Base-by-base conservation (phyloP, 1,140 invertebrate species). In the Drosophila bifasciata region DNA sequence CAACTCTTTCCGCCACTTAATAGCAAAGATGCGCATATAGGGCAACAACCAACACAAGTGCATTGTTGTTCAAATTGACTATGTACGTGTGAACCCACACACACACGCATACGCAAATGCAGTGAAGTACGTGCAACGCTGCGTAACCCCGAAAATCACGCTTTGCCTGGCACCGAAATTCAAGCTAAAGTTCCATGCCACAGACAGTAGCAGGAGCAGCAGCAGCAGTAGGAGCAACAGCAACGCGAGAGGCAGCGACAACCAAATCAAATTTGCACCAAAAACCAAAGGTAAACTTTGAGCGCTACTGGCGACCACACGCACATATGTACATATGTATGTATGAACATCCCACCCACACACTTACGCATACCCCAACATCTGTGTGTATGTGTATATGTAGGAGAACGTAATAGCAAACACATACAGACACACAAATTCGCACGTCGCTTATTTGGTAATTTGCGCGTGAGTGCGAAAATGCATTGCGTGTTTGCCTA, bases 211-310 rank as follows among this genome's bases (percentile, higher is more conserved):
- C 23, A 62, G 21, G 3, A 5, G 23, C 23, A 32, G 28, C 9
- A 32, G 28, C 8, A 32, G 28, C 7, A 32, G 28, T 0, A 32
- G 28, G 1, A 32, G 28, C 8, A 32, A 2, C 9, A 11, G 32
- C 32, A 13, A 11, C 11, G 32, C 32, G 49, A 50, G 52, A 58
- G 52, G 64, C 59, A 17, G 11, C 11, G 50, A 59, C 53, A 74
- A 63, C 71, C 80, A 86, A 85, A 85, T 85, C 81, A 85, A 85
- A 85, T 85, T 85, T 85, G 77, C 81, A 77, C 81, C 81, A 86
- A 86, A 84, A 85, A 86, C 81, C 80, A 81, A 85, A 85, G 76
- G 81, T 80, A 85, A 86, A 80, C 81, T 85, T 85, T 86, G 81
- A 77, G 74, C 80, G 76, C 62, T 63, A 39, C 71, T 55, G 58